These are phyloP conservation scores for Spongilla lacustris DNA, from an alignment of 37 sponge, comb jelly and placozoan species.

Conservation along the genomic window DNA sequence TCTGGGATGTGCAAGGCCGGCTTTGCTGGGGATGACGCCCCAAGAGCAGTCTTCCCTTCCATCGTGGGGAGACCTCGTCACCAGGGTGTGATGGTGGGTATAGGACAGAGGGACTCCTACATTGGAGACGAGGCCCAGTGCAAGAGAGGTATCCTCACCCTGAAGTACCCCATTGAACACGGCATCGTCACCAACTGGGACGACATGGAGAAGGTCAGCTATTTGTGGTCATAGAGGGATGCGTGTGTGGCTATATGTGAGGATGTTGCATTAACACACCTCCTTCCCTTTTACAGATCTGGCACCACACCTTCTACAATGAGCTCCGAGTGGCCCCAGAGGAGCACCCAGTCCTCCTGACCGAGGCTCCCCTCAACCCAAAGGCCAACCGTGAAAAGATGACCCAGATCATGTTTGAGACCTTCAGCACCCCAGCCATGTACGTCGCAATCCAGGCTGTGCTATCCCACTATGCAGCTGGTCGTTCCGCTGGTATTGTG, in stretches of 20 bases:
- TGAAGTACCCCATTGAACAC: constrained; percentile 99
- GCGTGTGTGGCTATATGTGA: not conserved
- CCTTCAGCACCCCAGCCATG: constrained; percentile 99
- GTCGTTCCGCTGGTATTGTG: constrained; percentile 99
- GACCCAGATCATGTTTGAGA: constrained; percentile 99
- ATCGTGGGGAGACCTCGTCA: constrained; percentile 99
- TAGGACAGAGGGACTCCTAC: constrained; percentile 99
- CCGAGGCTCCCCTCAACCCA: constrained; percentile 99
- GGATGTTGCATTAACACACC: not conserved
- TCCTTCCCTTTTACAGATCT: constrained; percentile 70
- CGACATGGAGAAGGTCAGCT: constrained; percentile 99
- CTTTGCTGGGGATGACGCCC: constrained; percentile 99
- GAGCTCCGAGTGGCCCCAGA: constrained; percentile 99
- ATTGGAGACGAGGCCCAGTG: constrained; percentile 99
- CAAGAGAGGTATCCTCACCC: constrained; percentile 99
- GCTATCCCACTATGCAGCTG: constrained; percentile 98
- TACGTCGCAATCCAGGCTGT: constrained; percentile 98
- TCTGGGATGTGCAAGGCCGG: constrained; percentile 99
- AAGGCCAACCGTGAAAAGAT: constrained; percentile 99
- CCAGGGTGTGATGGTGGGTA: constrained; percentile 99
- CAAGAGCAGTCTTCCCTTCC: constrained; percentile 99
- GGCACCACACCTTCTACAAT: constrained; percentile 99
- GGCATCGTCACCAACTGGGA: constrained; percentile 99
- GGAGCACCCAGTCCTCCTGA: constrained; percentile 99
- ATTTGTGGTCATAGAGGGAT: not conserved